Evolutionary conservation across 2,888 invertebrate species (phyloP), one percentile per base, ranked within the genome.

Genomic region (Dyspetes luteomarginatus): DNA sequence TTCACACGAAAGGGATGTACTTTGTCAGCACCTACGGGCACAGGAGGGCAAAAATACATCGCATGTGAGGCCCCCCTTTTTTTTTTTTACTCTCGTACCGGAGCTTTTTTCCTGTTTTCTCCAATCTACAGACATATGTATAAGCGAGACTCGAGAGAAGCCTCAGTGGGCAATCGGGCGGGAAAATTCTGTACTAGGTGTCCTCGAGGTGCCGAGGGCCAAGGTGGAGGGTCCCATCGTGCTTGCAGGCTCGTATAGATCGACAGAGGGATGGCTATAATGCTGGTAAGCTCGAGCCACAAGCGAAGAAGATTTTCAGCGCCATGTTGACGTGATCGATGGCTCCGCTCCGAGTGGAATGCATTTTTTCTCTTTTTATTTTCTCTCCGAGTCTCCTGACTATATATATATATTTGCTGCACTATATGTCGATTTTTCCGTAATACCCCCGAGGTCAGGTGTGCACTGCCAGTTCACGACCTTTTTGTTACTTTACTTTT

Each of bases 241-340:
- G n/a, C n/a, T n/a, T n/a, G n/a, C n/a, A n/a, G 7, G 43, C 62
- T 17, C 30, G 52, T 15, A 24, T 45, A 5, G 48, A 9, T 58
- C 17, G 3, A 41, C n/a, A 64, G 36, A 65, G 62, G 72, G 55
- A 12, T 45, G 50, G 43, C n/a, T 28, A 17, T 36, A 36, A 55
- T 55, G 60, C 30, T 26, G 74, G 58, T 58, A 79, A 80, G 75
- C 75, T 43, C 79, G 30, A 60, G 75, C 56, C 43, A 50, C 71
- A 22, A 56, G 50, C 56, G 71, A 62, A 26, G 36, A 68, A 64
- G 68, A 77, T 77, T 71, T 58, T 68, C 81, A 68, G 56, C 68
- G 56, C 62, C 55, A 72, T 50, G 81, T 78, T 79, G 76, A 79
- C 76, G 72, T 82, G 82, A 82, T 82, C 75, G 82, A 82, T 82